phyloP scores from a whole-genome alignment of 2,797 vertebrate genomes.

The Pantherophis alleghaniensis region DNA sequence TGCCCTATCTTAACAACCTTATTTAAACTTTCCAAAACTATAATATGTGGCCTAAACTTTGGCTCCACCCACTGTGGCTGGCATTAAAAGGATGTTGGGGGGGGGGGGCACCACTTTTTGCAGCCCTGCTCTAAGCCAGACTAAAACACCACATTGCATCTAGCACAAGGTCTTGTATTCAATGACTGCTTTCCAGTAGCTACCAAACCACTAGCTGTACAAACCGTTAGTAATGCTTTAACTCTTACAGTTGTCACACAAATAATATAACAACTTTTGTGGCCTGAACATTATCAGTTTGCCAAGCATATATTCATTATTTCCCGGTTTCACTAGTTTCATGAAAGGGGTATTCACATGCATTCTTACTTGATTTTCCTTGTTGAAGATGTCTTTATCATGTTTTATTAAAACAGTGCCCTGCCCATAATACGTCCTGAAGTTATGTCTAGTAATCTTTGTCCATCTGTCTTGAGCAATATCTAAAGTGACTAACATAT shows the following conservation, averaged over 20 bases:
- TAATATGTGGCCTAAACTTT: neutral
- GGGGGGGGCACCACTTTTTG: neutral
- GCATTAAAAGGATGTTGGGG: neutral
- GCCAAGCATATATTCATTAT: neutral
- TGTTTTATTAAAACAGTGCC: neutral
- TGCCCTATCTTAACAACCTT: neutral
- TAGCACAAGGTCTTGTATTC: neutral
- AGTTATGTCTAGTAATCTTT: neutral
- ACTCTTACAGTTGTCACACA: neutral
- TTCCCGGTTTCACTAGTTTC: neutral
- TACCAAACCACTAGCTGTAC: neutral
- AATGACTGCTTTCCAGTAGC: neutral
- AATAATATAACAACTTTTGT: neutral
- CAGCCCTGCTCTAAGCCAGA: neutral
- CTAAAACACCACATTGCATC: neutral
- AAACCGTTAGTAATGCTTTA: neutral
- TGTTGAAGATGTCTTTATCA: neutral
- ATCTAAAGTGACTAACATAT: neutral
- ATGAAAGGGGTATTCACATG: neutral
- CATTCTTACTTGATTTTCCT: neutral
- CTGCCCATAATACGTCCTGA: neutral
- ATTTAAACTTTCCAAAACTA: neutral
- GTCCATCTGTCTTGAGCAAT: neutral
- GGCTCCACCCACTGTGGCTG: neutral
- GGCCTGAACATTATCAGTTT: neutral